Evolutionary conservation across 2,888 invertebrate genomes (phyloP).

Genomic region (Eurytoma californica): DNA sequence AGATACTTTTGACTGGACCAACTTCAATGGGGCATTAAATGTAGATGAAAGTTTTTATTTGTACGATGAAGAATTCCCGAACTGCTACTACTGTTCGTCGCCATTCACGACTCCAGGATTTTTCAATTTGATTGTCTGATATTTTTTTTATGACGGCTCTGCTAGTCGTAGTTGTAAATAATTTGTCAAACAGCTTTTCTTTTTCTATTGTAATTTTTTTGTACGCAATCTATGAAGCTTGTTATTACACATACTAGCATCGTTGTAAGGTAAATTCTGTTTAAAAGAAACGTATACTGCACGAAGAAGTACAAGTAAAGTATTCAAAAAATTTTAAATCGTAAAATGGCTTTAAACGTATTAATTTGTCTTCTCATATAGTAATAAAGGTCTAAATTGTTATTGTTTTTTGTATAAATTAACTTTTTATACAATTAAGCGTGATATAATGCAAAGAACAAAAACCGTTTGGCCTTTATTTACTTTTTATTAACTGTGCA

Average conservation of each 20-base stretch:
- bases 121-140: constrained; percentile 21
- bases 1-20: constrained; percentile 37
- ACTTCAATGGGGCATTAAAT: constrained; percentile 18
- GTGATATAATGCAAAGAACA: constrained; percentile 8
- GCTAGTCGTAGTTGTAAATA: constrained; percentile 38
- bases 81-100: constrained; percentile 39
- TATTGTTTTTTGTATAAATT: constrained; percentile 19
- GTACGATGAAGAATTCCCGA: constrained; percentile 1
- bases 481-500: constrained; percentile 8
- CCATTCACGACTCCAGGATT: constrained; percentile 4
- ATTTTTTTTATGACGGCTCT: constrained; percentile 15
- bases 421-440: constrained; percentile 27
- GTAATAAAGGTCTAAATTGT: constrained; percentile 24
- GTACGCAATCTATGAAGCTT: constrained; percentile 34
- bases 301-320: background rate
- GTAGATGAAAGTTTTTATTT: constrained; percentile 1
- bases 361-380: constrained; percentile 22
- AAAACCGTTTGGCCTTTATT: constrained; percentile 24
- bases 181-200: constrained; percentile 39
- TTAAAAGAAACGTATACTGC: constrained; percentile 7
- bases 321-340: background rate
- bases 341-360: background rate
- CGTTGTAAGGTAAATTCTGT: constrained; percentile 7
- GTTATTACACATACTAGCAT: constrained; percentile 24
- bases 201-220: constrained; percentile 45